Evolutionary conservation across 1,140 invertebrate species (phyloP).

Genomic region (Drosophila prosaltans): DNA sequence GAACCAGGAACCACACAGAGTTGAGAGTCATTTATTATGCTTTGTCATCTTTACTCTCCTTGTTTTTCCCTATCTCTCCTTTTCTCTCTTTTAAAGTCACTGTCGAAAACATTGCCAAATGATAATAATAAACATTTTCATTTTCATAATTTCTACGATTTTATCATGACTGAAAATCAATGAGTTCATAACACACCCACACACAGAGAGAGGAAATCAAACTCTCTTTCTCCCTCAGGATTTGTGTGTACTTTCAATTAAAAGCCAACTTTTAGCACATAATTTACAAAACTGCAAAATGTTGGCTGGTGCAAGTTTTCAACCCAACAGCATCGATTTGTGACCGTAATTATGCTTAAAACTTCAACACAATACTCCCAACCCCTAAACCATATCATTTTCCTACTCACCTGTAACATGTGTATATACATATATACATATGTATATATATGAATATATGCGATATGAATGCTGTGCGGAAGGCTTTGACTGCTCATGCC

Average conservation of each 20-base stretch:
- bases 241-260: slow-evolving; percentile 77
- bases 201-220: slow-evolving; percentile 23
- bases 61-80: slow-evolving; percentile 4
- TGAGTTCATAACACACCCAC: slow-evolving; percentile 61
- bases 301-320: slow-evolving; percentile 57
- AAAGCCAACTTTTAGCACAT: slow-evolving; percentile 71
- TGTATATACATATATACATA: slow-evolving; percentile 20
- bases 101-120: slow-evolving; percentile 55
- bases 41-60: slow-evolving; percentile 68
- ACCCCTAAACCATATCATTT: not conserved
- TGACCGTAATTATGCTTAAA: slow-evolving; percentile 49
- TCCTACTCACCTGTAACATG: slow-evolving; percentile 63
- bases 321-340: slow-evolving; percentile 56
- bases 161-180: slow-evolving; percentile 63
- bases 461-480: not conserved
- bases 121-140: slow-evolving; percentile 80
- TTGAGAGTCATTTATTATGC: slow-evolving; percentile 72
- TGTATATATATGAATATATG: not conserved
- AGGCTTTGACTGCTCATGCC: slow-evolving; percentile 58
- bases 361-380: slow-evolving; percentile 1
- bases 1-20: slow-evolving; percentile 33
- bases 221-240: not conserved
- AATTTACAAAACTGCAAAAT: slow-evolving; percentile 71
- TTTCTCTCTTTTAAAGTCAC: not conserved
- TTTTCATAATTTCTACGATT: slow-evolving; percentile 64